Evolutionary conservation across 2,113 vertebrate species (phyloP), one percentile per base, ranked within the genome.

Genomic region (Anguilla japonica): DNA sequence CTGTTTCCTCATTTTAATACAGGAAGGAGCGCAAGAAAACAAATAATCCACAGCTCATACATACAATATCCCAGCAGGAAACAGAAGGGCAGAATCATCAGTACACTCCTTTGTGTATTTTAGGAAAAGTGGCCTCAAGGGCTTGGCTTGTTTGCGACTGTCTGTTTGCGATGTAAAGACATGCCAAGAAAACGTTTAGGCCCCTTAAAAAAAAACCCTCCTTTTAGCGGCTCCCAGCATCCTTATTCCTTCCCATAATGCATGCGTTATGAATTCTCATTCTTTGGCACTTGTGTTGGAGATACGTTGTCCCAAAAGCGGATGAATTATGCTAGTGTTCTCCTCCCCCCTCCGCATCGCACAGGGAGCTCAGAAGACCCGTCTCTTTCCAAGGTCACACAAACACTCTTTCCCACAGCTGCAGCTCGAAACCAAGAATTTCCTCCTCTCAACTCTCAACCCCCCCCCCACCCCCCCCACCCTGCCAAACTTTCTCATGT

Each of bases 161-260:
- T 79, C 26, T 83, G 8, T 11, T 5, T 39, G 46, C 67, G 82
- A 57, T 60, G 81, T 83, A 39, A 5, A 81, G 83, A 46, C 86
- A 18, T 79, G 79, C 60, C 41, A 83, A 85, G 56, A 81, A 41
- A 71, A 14, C 90, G 85, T 93, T 92, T 91, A 89, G 83, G 86
- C 84, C 84, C 43, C 81, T 89, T 34, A 34, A 34, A 34, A 34
- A 34, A 34, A 85, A 83, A 90, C 88, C 89, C 89, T 88, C 88
- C 86, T 83, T 79, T 87, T 87, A 86, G 86, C 87, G 83, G 91
- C 89, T 34, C 84, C 90, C 87, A 88, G 89, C 88, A 87, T 89
- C 89, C 88, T 86, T 82, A 80, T 82, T 83, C 92, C 79, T 87
- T 87, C 86, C 87, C 86, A 84, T 92, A 93, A 95, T 91, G 91